Evolutionary conservation across 2,797 vertebrate genomes (phyloP).

Genomic region (Lithobates sylvaticus): DNA sequence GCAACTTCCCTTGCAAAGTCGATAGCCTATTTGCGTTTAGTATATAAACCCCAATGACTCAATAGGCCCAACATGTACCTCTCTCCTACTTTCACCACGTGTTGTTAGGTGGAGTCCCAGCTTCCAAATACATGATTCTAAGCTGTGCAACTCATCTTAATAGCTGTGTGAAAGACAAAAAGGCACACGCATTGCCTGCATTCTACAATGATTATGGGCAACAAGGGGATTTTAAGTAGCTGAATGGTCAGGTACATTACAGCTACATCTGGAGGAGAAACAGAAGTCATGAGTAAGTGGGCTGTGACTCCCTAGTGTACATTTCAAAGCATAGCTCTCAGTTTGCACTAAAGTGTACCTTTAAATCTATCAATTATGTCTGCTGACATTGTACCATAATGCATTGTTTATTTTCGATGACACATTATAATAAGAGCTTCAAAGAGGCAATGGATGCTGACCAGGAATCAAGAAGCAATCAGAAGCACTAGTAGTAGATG

Average conservation of each 20-base stretch:
- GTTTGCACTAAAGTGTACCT: background rate
- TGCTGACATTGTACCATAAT: background rate
- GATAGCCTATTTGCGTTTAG: too few relatives aligned
- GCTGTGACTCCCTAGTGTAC: background rate
- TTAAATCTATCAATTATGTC: background rate
- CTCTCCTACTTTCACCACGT: too few relatives aligned
- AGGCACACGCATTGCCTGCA: background rate
- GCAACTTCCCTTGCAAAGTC: too few relatives aligned
- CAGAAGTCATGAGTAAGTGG: background rate
- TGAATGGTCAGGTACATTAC: background rate
- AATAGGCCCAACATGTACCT: too few relatives aligned
- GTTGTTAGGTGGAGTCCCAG: too few relatives aligned
- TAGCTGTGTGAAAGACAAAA: background rate
- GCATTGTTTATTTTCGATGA: background rate
- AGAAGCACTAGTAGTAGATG: background rate
- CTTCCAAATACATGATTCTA: background rate
- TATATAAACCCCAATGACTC: too few relatives aligned
- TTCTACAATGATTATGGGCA: background rate
- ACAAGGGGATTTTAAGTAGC: background rate
- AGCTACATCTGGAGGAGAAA: accelerated
- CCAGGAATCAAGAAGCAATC: background rate
- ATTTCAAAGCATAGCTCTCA: background rate
- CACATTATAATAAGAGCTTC: background rate
- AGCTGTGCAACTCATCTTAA: background rate
- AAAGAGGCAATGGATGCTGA: background rate